Conservation (phyloP, 2,113 vertebrate genomes). For the Limnothrissa miodon region DNA sequence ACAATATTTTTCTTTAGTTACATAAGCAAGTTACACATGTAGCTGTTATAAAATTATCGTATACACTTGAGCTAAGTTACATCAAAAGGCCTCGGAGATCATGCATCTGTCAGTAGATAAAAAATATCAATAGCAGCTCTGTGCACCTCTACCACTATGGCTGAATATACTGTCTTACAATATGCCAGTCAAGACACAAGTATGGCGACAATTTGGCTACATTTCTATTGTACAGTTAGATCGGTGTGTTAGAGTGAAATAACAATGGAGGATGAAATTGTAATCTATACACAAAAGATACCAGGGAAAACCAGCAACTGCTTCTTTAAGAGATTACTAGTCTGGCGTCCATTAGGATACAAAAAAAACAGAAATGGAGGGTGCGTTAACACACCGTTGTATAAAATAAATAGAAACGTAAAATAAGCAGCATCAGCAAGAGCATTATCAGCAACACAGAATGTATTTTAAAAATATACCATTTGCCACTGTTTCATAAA, state of each 20-base stretch:
- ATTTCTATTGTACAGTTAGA: neutral
- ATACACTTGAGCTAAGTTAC: neutral
- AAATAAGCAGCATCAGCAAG: neutral
- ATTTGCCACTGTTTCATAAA: slow-evolving; percentile 24
- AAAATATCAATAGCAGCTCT: neutral
- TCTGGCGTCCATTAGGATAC: slow-evolving; percentile 45
- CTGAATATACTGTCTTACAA: neutral
- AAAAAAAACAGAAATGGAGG: slow-evolving; percentile 32
- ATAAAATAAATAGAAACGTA: slow-evolving; percentile 22
- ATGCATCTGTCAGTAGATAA: neutral
- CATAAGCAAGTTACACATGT: neutral
- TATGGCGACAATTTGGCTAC: neutral
- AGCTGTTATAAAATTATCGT: neutral
- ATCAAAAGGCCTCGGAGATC: neutral
- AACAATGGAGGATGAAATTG: slow-evolving; percentile 3
- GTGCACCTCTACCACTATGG: neutral
- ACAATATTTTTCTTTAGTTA: neutral
- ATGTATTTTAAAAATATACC: slow-evolving; percentile 38
- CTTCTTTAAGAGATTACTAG: slow-evolving; percentile 53
- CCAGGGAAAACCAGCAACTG: slow-evolving; percentile 6
- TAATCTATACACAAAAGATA: neutral
- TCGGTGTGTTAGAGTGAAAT: neutral
- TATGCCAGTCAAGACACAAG: slow-evolving; percentile 10
- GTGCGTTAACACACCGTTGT: slow-evolving; percentile 17
- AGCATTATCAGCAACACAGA: neutral